These are phyloP conservation scores for Phortica okadai DNA, from an alignment of 2,888 invertebrate species.

Conservation along the genomic window DNA sequence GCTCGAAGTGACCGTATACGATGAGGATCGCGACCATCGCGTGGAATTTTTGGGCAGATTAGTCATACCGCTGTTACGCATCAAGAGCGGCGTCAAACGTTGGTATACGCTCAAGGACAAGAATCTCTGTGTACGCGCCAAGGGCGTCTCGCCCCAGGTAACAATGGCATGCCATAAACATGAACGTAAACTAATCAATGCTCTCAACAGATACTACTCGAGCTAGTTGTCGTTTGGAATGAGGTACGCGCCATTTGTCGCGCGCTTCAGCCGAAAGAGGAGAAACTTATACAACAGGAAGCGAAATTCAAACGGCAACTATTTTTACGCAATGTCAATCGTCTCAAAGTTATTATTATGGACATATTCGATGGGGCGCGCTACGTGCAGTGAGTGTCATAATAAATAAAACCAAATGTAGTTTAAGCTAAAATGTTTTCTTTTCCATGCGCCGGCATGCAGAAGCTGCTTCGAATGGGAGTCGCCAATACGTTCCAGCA, in stretches of 20 bases:
- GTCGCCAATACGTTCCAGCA: constrained; percentile 88
- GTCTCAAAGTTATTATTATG: constrained; percentile 92
- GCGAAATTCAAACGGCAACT: constrained; percentile 96
- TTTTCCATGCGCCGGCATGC: constrained; percentile 51
- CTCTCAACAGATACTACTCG: constrained; percentile 83
- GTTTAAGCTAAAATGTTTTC: neutral
- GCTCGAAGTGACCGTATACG: constrained; percentile 96
- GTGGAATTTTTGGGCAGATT: constrained; percentile 97
- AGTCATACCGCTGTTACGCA: constrained; percentile 89
- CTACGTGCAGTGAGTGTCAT: constrained; percentile 87
- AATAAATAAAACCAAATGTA: constrained; percentile 23
- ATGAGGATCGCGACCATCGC: constrained; percentile 98
- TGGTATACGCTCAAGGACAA: constrained; percentile 99
- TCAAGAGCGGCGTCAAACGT: constrained; percentile 92
- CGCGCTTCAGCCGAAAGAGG: constrained; percentile 95
- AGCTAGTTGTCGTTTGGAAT: constrained; percentile 95
- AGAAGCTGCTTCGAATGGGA: constrained; percentile 99
- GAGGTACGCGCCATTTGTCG: constrained; percentile 92
- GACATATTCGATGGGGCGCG: constrained; percentile 92
- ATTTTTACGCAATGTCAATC: constrained; percentile 94
- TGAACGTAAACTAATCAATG: neutral
- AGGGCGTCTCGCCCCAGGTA: constrained; percentile 90
- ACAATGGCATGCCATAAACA: neutral
- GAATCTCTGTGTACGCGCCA: constrained; percentile 92
- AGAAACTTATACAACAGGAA: constrained; percentile 95